Base-by-base conservation (phyloP, 2,797 vertebrate species). In the Peromyscus nudipes region DNA sequence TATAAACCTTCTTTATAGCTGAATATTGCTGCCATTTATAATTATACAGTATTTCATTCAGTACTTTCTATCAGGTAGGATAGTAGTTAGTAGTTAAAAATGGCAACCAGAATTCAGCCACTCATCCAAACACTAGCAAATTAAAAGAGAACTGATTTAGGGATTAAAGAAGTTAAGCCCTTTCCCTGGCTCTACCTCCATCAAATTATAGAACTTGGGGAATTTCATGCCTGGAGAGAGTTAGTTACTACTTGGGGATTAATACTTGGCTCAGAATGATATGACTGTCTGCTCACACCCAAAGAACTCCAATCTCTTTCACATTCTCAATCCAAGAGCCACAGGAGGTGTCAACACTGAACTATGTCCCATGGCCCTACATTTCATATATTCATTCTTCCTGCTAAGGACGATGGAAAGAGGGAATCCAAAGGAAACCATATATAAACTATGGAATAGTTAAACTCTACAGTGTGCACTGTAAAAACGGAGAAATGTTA, bases 81-180 rank as follows among this genome's bases (percentile, higher is more conserved):
- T 92, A 34, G 40, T 93, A 92, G 71, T 21, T 64, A 43, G 46
- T 27, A 91, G 62, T 86, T 92, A 49, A 92, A 89, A 76, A 94
- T 91, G 40, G 67, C 52, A 77, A 73, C 25, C 43, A 67, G 34
- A 46, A 65, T 76, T 89, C 40, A 46, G 1, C 86, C 95, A 46
- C 64, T 89, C 46, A 7, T 89, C 88, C 49, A 3, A 16, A 7
- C 23, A 19, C 10, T 82, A 60, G 43, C 13, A 37, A 92, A 49
- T 25, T 67, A 73, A 81, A 93, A 92, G 43, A 94, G 3, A 8
- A 69, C 40, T 43, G 9, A 90, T 43, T 87, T 77, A 34, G 16
- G 23, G 57, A 84, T 92, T 69, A 86, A 92, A 34, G 19, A 73
- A 90, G 55, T 17, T 62, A n/a, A 95, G 21, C 82, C 29, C 19